Conservation (phyloP, 2,113 vertebrate species). For the Sylvilagus bachmani region DNA sequence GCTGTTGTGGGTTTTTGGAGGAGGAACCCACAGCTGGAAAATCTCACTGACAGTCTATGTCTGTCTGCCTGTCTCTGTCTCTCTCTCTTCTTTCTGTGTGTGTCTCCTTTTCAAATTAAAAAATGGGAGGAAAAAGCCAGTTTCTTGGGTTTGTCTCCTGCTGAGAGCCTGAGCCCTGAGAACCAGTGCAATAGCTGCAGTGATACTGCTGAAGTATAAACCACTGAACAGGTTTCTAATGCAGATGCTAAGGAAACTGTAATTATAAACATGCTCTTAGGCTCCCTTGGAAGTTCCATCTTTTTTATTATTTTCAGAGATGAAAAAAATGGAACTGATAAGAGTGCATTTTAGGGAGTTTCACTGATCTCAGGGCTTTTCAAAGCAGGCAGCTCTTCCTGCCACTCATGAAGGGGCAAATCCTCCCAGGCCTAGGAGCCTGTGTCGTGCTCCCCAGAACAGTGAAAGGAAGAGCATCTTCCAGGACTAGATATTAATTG, state of each 20-base stretch:
- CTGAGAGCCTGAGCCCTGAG: not conserved
- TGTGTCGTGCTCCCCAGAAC: not conserved
- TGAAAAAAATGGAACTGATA: slow-evolving; percentile 72
- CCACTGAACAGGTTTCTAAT: slow-evolving; percentile 81
- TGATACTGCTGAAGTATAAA: slow-evolving; percentile 76
- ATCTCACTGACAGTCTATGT: no score
- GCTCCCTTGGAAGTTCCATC: slow-evolving; percentile 80
- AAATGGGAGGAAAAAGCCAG: no score
- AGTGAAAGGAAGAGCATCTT: not conserved
- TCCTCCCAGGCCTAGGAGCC: not conserved
- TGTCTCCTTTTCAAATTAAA: no score
- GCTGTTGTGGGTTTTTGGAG: no score
- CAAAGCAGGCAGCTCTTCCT: not conserved
- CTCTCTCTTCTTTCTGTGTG: no score
- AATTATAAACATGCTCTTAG: slow-evolving; percentile 84
- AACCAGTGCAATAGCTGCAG: not conserved
- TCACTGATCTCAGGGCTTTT: slow-evolving; percentile 6
- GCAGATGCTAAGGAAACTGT: slow-evolving; percentile 85
- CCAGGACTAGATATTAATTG: not conserved
- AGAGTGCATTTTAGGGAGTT: slow-evolving; percentile 76
- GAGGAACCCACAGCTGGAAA: no score
- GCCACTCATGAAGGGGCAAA: not conserved
- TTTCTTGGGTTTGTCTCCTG: not conserved
- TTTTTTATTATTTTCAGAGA: slow-evolving; percentile 81
- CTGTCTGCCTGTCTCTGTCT: no score